Evolutionary conservation across 2,797 vertebrate genomes (phyloP).

Genomic region (Girardinus metallicus): DNA sequence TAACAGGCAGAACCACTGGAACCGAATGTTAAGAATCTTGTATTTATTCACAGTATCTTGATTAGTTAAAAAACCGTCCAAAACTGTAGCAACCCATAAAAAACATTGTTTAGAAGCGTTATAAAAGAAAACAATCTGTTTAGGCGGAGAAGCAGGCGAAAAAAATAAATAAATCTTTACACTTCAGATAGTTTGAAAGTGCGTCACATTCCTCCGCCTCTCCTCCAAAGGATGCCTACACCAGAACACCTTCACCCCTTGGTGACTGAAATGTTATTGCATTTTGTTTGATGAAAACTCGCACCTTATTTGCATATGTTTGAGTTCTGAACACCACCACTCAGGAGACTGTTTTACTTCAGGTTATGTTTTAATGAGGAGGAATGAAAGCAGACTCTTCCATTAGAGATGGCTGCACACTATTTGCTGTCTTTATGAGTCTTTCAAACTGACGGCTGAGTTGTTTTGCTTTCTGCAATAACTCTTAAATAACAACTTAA

Average conservation of each 20-base stretch:
- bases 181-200: slow-evolving; percentile 26
- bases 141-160: slow-evolving; percentile 3
- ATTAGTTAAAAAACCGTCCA: not conserved
- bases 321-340: slow-evolving; percentile 63
- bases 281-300: slow-evolving; percentile 61
- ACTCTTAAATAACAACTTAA: slow-evolving; percentile 50
- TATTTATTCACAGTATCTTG: not conserved
- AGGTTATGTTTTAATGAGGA: slow-evolving; percentile 80
- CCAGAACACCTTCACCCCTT: slow-evolving; percentile 53
- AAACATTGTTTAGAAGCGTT: not conserved
- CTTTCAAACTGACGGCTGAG: slow-evolving; percentile 53
- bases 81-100: slow-evolving; percentile 16
- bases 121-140: slow-evolving; percentile 2
- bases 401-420: slow-evolving; percentile 41
- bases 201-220: slow-evolving; percentile 28
- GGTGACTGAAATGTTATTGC: slow-evolving; percentile 64
- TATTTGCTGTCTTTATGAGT: slow-evolving; percentile 58
- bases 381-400: slow-evolving; percentile 61
- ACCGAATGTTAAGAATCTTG: not conserved
- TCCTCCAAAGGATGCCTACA: slow-evolving; percentile 27
- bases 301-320: slow-evolving; percentile 70
- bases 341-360: slow-evolving; percentile 65
- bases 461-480: slow-evolving; percentile 28
- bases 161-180: slow-evolving; percentile 34
- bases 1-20: not conserved